These are phyloP conservation scores for Lipophrys pholis DNA, from an alignment of 2,113 vertebrate genomes.

Conservation along the genomic window DNA sequence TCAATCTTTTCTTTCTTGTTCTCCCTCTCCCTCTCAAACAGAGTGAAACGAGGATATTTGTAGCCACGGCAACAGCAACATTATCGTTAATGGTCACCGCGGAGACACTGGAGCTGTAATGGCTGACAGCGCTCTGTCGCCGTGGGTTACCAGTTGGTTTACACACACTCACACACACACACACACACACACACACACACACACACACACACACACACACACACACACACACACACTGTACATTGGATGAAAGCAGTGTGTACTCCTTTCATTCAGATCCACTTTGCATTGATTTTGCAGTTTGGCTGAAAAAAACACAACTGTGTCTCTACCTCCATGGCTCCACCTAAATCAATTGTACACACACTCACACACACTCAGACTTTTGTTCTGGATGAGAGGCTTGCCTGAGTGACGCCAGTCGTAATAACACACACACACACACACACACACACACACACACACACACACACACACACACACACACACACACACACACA, in stretches of 20 bases:
- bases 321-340: constrained; percentile 71
- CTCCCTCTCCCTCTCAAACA: constrained; percentile 40
- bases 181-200: constrained; percentile 32
- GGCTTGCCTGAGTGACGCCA: constrained; percentile 71
- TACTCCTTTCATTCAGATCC: constrained; percentile 71
- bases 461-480: too few relatives aligned
- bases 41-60: constrained; percentile 66
- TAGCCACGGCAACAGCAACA: constrained; percentile 76
- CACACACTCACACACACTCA: constrained; percentile 38
- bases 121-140: constrained; percentile 70
- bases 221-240: constrained; percentile 1
- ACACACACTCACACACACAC: constrained; percentile 36
- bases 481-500: too few relatives aligned
- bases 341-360: constrained; percentile 74
- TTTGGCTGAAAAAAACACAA: constrained; percentile 76
- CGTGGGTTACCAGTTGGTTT: constrained; percentile 59
- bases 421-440: background rate
- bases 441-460: too few relatives aligned
- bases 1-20: background rate
- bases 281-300: constrained; percentile 81
- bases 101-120: constrained; percentile 71
- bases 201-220: constrained; percentile 15
- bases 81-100: constrained; percentile 73
- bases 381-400: constrained; percentile 56
- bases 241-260: constrained; percentile 51